Evolutionary conservation across 1,140 invertebrate species (phyloP), one percentile per base, ranked within the genome.

Genomic region (Zaprionus kolodkinae): DNA sequence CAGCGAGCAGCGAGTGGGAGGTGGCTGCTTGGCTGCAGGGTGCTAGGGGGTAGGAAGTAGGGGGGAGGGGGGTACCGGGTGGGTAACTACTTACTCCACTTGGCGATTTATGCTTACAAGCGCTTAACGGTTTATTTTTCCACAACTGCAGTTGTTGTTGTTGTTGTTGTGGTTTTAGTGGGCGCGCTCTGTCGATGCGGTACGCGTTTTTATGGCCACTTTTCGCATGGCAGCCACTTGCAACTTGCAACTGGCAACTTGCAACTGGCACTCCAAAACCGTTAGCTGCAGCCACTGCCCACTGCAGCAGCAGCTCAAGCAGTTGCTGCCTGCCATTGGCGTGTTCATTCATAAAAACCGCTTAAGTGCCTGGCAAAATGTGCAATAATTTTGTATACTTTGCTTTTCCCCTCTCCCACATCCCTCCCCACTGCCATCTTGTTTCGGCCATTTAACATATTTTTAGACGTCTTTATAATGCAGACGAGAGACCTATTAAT

Each of bases 261-360:
- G 33, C 48, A 65, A 48, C 38, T 45, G 54, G 40, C 64, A 57
- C 52, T 57, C 30, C 9, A 35, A 17, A 60, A 54, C 67, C 57
- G 67, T 70, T 70, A 70, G 54, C 48, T 27, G 52, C 38, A n/a
- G 17, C 12, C 57, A 45, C 21, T 27, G n/a, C 40, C 25, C 27
- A 52, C 60, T 12, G 15, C 9, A 45, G 15, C 59, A 45, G 27
- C 48, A 13, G 30, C 40, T 43, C 17, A 33, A 15, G 25, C 25
- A 45, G 40, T 75, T 65, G 54, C 65, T 62, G 61, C 76, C 70
- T 30, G n/a, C 21, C 21, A 21, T 81, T 48, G 38, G 33, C 7
- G 55, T 54, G 79, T 82, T 82, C 80, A 82, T 82, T 82, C 79
- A 82, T 82, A 76, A 82, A 82, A 81, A 52, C 27, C 56, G 61